A percentile compares a stretch with the other conserved stretches of the same genome.
These are phyloP conservation scores for Colletes collaris DNA, from an alignment of 2,888 invertebrate genomes.

Conservation along the genomic window DNA sequence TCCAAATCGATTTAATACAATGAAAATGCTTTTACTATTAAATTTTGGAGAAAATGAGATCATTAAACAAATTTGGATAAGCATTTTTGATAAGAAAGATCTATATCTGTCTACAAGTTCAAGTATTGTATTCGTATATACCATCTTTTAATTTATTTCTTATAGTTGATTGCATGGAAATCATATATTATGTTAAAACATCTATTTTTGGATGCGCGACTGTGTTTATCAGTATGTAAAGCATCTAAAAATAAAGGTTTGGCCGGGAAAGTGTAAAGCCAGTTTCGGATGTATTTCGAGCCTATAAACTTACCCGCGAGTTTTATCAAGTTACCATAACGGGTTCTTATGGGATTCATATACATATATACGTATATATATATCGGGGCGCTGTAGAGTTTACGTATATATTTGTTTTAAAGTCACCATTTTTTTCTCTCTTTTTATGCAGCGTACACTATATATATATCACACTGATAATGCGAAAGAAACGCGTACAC, in stretches of 20 bases:
- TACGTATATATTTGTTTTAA: constrained; percentile 21
- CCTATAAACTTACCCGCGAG: constrained; percentile 12
- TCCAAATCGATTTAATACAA: not conserved
- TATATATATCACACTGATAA: constrained; percentile 25
- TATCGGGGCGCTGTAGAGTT: constrained; percentile 20
- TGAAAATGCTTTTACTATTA: too few relatives aligned
- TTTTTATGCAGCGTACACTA: constrained; percentile 41
- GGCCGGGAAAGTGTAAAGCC: constrained; percentile 38
- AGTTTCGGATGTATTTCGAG: not conserved
- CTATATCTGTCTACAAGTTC: not conserved
- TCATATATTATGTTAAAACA: not conserved
- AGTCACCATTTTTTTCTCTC: constrained; percentile 21
- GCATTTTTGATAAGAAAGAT: too few relatives aligned
- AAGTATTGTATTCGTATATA: too few relatives aligned
- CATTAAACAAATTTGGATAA: too few relatives aligned
- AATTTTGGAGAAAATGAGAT: too few relatives aligned
- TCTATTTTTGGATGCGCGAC: constrained; percentile 28
- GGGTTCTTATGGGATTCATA: constrained; percentile 12
- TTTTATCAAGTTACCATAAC: constrained; percentile 29
- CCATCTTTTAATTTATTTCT: too few relatives aligned
- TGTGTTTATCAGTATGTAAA: constrained; percentile 6
- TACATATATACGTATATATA: constrained; percentile 8
- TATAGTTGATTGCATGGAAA: not conserved
- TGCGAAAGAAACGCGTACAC: constrained; percentile 25
- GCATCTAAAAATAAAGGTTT: constrained; percentile 19